Percentiles rank a stretch among this genome's conserved stretches.
Evolutionary conservation across 2,888 invertebrate genomes (phyloP).

Genomic region (Lepeophtheirus nordmannii): DNA sequence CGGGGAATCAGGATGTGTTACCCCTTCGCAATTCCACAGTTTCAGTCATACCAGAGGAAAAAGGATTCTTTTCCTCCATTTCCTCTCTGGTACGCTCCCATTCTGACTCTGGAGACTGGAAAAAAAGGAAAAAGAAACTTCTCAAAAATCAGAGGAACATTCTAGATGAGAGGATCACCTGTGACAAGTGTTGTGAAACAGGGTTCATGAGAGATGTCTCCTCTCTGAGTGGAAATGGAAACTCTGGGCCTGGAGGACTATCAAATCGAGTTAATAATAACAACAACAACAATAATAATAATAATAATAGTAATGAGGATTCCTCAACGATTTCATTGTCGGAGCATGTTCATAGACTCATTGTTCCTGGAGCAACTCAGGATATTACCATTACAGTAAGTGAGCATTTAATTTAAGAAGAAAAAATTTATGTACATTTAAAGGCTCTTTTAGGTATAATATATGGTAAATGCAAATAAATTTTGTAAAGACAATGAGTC

Average conservation of each 20-base stretch:
- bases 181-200: conserved; percentile 2
- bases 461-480: too few relatives aligned
- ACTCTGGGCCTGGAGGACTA: neutral
- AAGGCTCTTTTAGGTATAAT: too few relatives aligned
- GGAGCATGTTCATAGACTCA: neutral
- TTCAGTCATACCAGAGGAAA: neutral
- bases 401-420: too few relatives aligned
- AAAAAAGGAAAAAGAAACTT: neutral
- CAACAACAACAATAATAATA: too few relatives aligned
- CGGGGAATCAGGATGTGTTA: neutral
- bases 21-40: neutral
- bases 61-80: neutral
- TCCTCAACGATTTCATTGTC: neutral
- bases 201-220: neutral
- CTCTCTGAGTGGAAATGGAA: too few relatives aligned
- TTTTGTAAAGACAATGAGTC: too few relatives aligned
- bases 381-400: conserved; percentile 3
- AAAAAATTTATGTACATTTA: too few relatives aligned
- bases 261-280: too few relatives aligned
- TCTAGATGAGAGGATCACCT: neutral
- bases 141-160: neutral
- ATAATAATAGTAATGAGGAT: neutral
- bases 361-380: neutral
- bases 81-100: neutral
- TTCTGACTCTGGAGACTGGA: neutral